These are phyloP conservation scores for Antechinus flavipes DNA, from an alignment of 2,113 vertebrate genomes.

Conservation along the genomic window DNA sequence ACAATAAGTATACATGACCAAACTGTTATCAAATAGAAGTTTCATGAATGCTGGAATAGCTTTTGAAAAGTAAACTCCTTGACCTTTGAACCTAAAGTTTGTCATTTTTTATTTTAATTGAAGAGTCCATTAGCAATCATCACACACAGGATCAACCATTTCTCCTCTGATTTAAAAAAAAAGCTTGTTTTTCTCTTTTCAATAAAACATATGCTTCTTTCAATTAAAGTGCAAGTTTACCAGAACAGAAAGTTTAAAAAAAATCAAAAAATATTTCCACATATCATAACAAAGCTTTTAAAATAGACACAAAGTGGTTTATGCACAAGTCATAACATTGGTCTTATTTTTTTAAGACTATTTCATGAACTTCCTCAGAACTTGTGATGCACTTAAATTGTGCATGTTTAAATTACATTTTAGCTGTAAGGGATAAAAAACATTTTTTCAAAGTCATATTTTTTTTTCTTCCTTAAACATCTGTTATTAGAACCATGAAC, in stretches of 20 bases:
- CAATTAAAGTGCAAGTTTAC: conserved; percentile 30
- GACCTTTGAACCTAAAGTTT: background rate
- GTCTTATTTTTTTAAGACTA: conserved; percentile 42
- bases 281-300: background rate
- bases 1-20: too few relatives aligned
- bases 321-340: conserved; percentile 23
- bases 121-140: background rate
- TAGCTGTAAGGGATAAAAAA: background rate
- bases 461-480: conserved; percentile 23
- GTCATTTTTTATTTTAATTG: background rate
- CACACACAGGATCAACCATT: background rate
- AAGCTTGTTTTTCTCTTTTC: conserved; percentile 10
- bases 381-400: background rate
- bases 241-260: conserved; percentile 34
- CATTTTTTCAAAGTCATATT: conserved; percentile 22
- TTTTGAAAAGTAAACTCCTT: background rate
- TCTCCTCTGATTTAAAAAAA: background rate
- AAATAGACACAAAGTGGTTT: background rate
- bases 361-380: background rate
- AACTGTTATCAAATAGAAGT: background rate
- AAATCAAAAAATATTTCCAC: conserved; percentile 21
- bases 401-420: background rate
- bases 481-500: conserved; percentile 24
- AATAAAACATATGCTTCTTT: conserved; percentile 34
- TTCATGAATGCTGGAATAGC: background rate